These are phyloP conservation scores for Drosophila pandora DNA, from an alignment of 1,140 invertebrate genomes.

Conservation along the genomic window DNA sequence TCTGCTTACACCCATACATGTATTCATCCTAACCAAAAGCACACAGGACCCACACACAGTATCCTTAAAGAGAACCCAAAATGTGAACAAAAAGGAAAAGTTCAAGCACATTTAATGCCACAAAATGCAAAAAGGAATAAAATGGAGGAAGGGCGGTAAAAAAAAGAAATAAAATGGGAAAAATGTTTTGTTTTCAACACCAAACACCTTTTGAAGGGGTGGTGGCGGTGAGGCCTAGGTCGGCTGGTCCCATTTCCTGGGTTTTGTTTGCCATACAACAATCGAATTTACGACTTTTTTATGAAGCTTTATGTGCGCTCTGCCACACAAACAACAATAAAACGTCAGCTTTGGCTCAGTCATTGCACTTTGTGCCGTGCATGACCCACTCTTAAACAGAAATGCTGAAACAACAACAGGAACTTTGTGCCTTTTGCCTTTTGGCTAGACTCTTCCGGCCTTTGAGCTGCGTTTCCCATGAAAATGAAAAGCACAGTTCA, in stretches of 20 bases:
- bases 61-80: conserved; percentile 29
- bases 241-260: conserved; percentile 67
- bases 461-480: conserved; percentile 55
- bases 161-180: conserved; percentile 48
- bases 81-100: conserved; percentile 43
- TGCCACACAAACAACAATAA: conserved; percentile 65
- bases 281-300: conserved; percentile 81
- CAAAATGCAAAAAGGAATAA: conserved; percentile 27
- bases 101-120: conserved; percentile 74
- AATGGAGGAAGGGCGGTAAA: conserved; percentile 21
- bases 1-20: conserved; percentile 1
- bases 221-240: conserved; percentile 25
- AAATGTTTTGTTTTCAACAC: conserved; percentile 80
- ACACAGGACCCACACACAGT: conserved; percentile 4
- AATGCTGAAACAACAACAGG: conserved; percentile 6
- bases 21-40: not conserved
- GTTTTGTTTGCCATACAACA: conserved; percentile 77
- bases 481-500: conserved; percentile 56
- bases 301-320: conserved; percentile 72
- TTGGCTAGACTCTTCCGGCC: conserved; percentile 72
- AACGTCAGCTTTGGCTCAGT: conserved; percentile 74
- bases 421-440: conserved; percentile 67
- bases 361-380: conserved; percentile 68
- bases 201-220: conserved; percentile 72
- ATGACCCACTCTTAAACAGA: conserved; percentile 29